These are phyloP conservation scores for Nixonia krombeini DNA, from an alignment of 1,140 invertebrate genomes.

Conservation along the genomic window DNA sequence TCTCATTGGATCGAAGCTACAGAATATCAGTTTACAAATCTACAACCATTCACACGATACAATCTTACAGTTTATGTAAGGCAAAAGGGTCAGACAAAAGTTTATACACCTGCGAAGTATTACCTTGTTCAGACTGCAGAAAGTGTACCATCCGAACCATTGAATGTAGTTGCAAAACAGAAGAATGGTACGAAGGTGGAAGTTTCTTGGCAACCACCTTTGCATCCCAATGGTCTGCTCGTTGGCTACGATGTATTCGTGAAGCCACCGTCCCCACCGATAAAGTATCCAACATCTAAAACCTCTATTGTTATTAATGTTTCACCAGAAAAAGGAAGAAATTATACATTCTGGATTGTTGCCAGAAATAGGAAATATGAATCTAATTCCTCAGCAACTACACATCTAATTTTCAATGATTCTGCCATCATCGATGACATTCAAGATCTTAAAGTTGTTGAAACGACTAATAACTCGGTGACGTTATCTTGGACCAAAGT, in stretches of 20 bases:
- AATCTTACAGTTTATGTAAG: conserved; percentile 84
- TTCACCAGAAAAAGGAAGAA: conserved; percentile 75
- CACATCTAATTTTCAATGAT: conserved; percentile 75
- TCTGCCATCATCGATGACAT: conserved; percentile 76
- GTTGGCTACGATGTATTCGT: conserved; percentile 77
- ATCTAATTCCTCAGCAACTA: conserved; percentile 74
- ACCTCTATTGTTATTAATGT: conserved; percentile 71
- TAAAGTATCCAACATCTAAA: conserved; percentile 56
- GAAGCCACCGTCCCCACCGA: conserved; percentile 72
- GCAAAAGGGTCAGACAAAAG: conserved; percentile 65
- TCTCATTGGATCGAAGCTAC: conserved; percentile 72
- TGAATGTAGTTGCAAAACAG: conserved; percentile 77
- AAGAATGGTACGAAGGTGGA: conserved; percentile 76
- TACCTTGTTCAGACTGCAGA: conserved; percentile 76
- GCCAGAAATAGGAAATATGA: conserved; percentile 76
- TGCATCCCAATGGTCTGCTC: conserved; percentile 76
- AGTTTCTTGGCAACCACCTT: conserved; percentile 79
- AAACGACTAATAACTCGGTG: conserved; percentile 70
- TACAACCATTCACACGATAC: conserved; percentile 81
- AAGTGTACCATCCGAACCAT: conserved; percentile 78
- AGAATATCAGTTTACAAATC: conserved; percentile 75
- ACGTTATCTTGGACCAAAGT: conserved; percentile 76
- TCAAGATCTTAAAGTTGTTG: conserved; percentile 71
- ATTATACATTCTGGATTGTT: conserved; percentile 85
- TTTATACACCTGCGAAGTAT: conserved; percentile 76